Conservation (phyloP, 2,113 vertebrate species). For the Hemibagrus wyckioides region DNA sequence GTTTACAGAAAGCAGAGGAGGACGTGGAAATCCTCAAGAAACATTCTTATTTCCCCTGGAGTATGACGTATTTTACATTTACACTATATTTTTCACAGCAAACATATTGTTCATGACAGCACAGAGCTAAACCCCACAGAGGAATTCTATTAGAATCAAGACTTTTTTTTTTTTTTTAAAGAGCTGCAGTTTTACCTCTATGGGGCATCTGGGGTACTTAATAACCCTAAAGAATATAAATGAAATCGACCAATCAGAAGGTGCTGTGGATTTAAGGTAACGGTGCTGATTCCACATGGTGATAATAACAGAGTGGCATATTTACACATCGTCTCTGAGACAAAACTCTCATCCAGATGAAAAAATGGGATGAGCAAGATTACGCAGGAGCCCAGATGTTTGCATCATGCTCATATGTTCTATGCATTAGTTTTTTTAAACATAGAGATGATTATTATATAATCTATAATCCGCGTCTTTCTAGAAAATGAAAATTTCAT, state of each 20-base stretch:
- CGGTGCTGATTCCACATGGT: background rate
- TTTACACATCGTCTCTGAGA: background rate
- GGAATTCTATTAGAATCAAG: background rate
- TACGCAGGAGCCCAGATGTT: background rate
- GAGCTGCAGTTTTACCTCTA: background rate
- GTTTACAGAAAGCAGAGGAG: background rate
- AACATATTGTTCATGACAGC: background rate
- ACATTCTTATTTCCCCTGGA: background rate
- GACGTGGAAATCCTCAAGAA: background rate
- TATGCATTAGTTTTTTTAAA: background rate
- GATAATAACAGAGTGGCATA: background rate
- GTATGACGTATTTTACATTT: background rate
- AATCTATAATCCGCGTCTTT: background rate
- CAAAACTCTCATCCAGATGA: background rate
- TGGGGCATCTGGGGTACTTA: background rate
- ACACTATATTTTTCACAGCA: background rate
- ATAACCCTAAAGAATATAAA: background rate
- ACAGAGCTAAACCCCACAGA: background rate
- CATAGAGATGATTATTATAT: background rate
- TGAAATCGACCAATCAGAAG: background rate
- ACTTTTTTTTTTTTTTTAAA: too few species aligned
- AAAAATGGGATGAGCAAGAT: background rate
- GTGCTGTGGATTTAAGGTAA: background rate
- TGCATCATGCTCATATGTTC: background rate
- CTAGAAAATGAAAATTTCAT: background rate